These are phyloP conservation scores for Epinephelus cyanopodus DNA, from an alignment of 2,113 vertebrate genomes.

Conservation along the genomic window DNA sequence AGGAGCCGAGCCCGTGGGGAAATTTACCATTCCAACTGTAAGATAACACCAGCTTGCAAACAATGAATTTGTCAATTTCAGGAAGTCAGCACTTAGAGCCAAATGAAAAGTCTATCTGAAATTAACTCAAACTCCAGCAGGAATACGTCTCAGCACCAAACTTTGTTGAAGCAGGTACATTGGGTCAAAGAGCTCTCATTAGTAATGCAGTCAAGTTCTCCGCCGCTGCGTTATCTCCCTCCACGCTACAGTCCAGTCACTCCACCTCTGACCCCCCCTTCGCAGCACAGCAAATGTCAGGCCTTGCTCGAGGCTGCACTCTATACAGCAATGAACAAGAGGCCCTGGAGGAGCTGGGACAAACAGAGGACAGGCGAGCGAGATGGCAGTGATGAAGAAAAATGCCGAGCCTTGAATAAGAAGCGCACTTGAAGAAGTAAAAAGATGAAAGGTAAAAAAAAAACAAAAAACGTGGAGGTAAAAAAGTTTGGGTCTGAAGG, in stretches of 20 bases:
- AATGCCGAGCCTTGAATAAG: background rate
- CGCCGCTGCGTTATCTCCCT: slow-evolving; percentile 17
- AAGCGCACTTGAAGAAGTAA: background rate
- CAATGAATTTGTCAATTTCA: slow-evolving; percentile 19
- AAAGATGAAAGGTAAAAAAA: background rate
- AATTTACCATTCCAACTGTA: slow-evolving; percentile 33
- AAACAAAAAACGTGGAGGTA: background rate
- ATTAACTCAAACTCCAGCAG: slow-evolving; percentile 23
- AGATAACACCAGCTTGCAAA: slow-evolving; percentile 28
- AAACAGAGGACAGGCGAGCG: background rate
- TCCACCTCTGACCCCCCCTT: slow-evolving; percentile 25
- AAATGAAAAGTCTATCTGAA: slow-evolving; percentile 9
- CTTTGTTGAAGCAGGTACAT: slow-evolving; percentile 17
- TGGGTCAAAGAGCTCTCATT: slow-evolving; percentile 45
- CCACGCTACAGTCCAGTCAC: slow-evolving; percentile 33
- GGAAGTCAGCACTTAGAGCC: slow-evolving; percentile 2
- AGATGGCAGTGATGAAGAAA: background rate
- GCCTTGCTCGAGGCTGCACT: slow-evolving; percentile 26
- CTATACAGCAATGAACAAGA: slow-evolving; percentile 1
- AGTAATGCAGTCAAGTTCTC: slow-evolving; percentile 41
- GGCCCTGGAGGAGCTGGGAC: slow-evolving; percentile 13
- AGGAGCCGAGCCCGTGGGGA: slow-evolving; percentile 8
- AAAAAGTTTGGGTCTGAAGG: background rate
- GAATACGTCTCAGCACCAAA: background rate
- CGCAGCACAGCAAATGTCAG: slow-evolving; percentile 59